Base-by-base conservation (phyloP, 2,888 invertebrate genomes). In the Germaria angustata region DNA sequence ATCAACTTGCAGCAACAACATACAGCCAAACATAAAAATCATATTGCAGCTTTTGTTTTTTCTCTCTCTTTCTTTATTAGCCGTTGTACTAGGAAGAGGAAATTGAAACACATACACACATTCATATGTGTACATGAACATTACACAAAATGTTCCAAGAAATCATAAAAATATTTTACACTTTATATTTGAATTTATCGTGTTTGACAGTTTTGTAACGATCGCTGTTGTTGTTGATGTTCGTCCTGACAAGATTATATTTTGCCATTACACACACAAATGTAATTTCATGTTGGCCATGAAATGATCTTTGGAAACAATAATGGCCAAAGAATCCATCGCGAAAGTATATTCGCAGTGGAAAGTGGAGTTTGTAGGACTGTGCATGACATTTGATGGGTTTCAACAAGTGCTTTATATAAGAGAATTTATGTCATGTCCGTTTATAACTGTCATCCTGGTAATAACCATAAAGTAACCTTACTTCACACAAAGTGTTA, bases 161-260 rank as follows among this genome's bases (percentile, higher is more conserved):
- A 84, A 80, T 76, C 84, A 80, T 84, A 82, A 82, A 84, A 81
- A 80, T 77, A 84, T 84, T 84, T 85, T 84, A 82, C 80, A 81
- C 69, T 61, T 72, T 68, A 69, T 61, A 65, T 28, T 44, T 51
- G 22, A 59, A 59, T 66, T 72, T 75, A 73, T 77, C 44, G 76
- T 63, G 44, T 80, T 80, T 80, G 81, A 81, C 84, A 80, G 65
- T 71, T 66, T 76, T 80, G 78, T 68, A 46, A 75, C 65, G 49
- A 59, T 71, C 59, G 44, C 36, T 41, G 46, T 68, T 34, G 36
- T 28, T 53, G 69, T 28, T 49, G 51, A 28, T 39, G 49, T 32
- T 69, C 32, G 28, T 24, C 4, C 44, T 61, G 66, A 44, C 65
- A 65, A 8, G 34, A 36, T 1, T 20, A 59, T 57, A 44, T 46